Base-by-base conservation (phyloP, 2,888 invertebrate genomes). In the Drosophila merina region DNA sequence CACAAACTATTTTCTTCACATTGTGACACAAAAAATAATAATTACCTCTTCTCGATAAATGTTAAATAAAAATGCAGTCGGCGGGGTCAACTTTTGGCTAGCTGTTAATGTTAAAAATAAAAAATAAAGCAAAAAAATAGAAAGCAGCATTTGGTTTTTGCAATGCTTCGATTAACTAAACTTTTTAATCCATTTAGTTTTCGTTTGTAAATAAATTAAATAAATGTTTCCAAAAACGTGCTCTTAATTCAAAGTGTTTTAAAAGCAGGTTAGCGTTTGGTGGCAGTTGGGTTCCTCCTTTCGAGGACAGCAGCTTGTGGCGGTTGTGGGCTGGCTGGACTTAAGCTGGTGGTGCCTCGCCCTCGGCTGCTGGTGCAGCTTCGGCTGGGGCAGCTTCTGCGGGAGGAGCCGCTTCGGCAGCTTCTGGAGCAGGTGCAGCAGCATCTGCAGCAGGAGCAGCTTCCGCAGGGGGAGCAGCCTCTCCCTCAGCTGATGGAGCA, bases 191-290 rank as follows among this genome's bases (percentile, higher is more conserved):
- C 20, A 36, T 50, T 50, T 45, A 31, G 49, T 31, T 42, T 42
- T 26, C 25, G 66, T 38, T 25, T 31, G 31, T 2, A 40, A 50
- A n/a, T n/a, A n/a, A 40, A 70, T 50, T 45, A 63, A 69, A 54
- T 57, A 62, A 57, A 62, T 33, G 20, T 54, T 51, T 57, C 52
- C 28, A 38, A 59, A 73, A 70, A 72, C 74, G 64, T 83, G 79
- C 72, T 63, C 73, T 48, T 72, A 66, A 48, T 40, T 50, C 45
- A 38, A 59, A 57, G 70, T 69, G 54, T 44, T 66, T 71, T 74
- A 69, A 79, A 83, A 87, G 84, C 74, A 70, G 71, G 77, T 1
- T 14, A 14, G 85, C 87, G 84, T 71, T 68, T 75, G 62, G 63
- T 76, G 74, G 88, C 77, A 67, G 74, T 75, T 75, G 72, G 75